phyloP scores from a whole-genome alignment of 64 coral and sea anemone genomes.

The Montipora sp. region DNA sequence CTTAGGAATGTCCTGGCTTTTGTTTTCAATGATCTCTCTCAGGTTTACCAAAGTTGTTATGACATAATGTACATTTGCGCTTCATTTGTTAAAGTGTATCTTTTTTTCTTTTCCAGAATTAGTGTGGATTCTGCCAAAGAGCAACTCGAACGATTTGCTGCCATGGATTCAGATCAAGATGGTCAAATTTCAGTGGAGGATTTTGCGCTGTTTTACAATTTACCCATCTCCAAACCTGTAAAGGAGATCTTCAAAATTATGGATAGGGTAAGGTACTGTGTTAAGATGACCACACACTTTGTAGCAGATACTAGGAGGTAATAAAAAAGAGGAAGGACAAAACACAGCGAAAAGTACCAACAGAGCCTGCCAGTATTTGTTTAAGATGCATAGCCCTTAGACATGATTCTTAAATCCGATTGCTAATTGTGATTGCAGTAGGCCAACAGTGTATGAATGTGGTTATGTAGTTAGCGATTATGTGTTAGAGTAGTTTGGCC shows the following conservation, averaged over 20 bases:
- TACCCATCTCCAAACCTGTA: conserved; percentile 19
- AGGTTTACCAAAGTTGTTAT: neutral
- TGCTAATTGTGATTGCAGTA: too few relatives aligned
- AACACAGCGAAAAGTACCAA: too few relatives aligned
- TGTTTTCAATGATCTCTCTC: neutral
- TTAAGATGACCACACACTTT: neutral
- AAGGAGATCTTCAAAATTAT: conserved; percentile 50
- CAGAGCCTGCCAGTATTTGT: too few relatives aligned
- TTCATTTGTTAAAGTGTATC: neutral
- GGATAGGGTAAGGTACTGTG: conserved; percentile 39
- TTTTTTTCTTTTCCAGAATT: conserved; percentile 12
- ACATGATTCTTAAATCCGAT: too few relatives aligned
- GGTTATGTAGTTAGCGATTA: too few relatives aligned
- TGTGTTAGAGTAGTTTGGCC: too few relatives aligned
- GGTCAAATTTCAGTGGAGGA: conserved; percentile 55
- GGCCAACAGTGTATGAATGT: too few relatives aligned
- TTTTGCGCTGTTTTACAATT: conserved; percentile 45
- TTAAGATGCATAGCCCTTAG: too few relatives aligned
- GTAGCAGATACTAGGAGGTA: too few relatives aligned
- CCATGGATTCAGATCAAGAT: conserved; percentile 51
- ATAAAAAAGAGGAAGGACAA: too few relatives aligned
- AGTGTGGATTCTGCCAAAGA: conserved; percentile 59
- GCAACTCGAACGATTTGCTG: conserved; percentile 46
- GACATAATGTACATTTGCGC: neutral
- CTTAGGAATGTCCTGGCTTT: too few relatives aligned